Conservation (phyloP, 1,140 invertebrate species). For the Octopus bimaculoides region DNA sequence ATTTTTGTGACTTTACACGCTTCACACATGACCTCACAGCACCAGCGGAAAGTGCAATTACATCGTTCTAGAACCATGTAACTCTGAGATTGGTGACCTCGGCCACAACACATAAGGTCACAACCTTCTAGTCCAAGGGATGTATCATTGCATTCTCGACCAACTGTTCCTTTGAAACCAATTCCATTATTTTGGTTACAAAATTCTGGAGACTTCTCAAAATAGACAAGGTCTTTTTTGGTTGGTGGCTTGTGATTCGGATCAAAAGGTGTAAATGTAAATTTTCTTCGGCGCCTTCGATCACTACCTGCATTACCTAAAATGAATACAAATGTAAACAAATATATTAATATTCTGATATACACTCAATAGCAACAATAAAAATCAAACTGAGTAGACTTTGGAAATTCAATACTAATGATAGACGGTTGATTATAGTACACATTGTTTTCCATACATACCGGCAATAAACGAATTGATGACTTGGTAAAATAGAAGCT, state of each 20-base stretch:
- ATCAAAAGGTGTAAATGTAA: conserved; percentile 44
- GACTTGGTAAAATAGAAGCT: too few species aligned
- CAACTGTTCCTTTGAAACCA: conserved; percentile 78
- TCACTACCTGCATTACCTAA: conserved; percentile 37
- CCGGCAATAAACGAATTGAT: too few species aligned
- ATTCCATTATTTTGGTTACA: conserved; percentile 74
- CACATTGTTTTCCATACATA: too few species aligned
- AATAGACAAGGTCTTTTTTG: conserved; percentile 78
- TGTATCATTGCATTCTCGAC: conserved; percentile 49
- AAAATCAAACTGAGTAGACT: too few species aligned
- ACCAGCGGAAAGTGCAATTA: conserved; percentile 87
- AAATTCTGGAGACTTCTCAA: conserved; percentile 87
- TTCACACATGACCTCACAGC: conserved; percentile 83
- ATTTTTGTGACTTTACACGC: conserved; percentile 39
- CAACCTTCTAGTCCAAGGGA: conserved; percentile 79
- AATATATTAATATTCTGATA: background rate
- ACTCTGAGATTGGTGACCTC: conserved; percentile 79
- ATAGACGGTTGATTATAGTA: too few species aligned
- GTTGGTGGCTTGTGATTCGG: conserved; percentile 46
- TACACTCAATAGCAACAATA: too few species aligned
- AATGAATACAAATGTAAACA: conserved; percentile 14
- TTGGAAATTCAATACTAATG: too few species aligned
- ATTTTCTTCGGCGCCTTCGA: conserved; percentile 26
- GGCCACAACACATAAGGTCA: conserved; percentile 81
- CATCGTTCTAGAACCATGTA: conserved; percentile 74